These are phyloP conservation scores for Scolopax bukidnonensis DNA, from an alignment of 2,797 vertebrate genomes.

Conservation along the genomic window DNA sequence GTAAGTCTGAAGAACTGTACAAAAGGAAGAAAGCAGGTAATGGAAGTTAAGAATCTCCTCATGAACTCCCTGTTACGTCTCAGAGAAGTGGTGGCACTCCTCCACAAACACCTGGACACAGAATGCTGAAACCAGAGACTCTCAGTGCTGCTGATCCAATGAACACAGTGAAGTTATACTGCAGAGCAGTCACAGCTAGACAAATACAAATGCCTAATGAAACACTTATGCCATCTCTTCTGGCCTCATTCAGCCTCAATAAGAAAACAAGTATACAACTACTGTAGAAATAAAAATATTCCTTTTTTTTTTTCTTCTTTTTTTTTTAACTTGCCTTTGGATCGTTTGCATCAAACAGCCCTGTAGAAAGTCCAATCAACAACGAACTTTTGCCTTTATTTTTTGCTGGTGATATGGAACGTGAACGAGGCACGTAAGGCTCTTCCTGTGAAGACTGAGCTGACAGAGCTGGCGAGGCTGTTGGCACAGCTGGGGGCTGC, in stretches of 20 bases:
- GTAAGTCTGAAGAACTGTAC: not conserved
- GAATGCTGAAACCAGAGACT: not conserved
- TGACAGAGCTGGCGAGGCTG: constrained; percentile 82
- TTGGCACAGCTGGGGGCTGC: constrained; percentile 78
- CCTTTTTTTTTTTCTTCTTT: not conserved
- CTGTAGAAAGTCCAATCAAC: constrained; percentile 93
- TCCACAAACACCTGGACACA: not conserved
- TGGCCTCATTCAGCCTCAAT: not conserved
- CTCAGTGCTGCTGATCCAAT: not conserved
- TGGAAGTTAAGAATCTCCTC: not conserved
- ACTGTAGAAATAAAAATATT: not conserved
- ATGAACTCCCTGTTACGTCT: not conserved
- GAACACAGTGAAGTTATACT: not conserved
- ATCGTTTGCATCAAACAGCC: constrained; percentile 95
- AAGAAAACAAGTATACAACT: not conserved
- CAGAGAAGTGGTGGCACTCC: not conserved
- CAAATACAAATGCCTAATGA: not conserved
- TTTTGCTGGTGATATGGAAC: constrained; percentile 89
- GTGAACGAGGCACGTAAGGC: constrained; percentile 83
- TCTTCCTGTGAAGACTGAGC: constrained; percentile 90
- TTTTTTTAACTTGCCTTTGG: constrained; percentile 85
- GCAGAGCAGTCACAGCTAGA: not conserved
- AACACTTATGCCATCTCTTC: not conserved
- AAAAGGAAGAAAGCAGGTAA: not conserved
- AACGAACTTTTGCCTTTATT: constrained; percentile 85